Evolutionary conservation across 2,797 vertebrate genomes (phyloP), one percentile per base, ranked within the genome.

Genomic region (Nannoperca australis): DNA sequence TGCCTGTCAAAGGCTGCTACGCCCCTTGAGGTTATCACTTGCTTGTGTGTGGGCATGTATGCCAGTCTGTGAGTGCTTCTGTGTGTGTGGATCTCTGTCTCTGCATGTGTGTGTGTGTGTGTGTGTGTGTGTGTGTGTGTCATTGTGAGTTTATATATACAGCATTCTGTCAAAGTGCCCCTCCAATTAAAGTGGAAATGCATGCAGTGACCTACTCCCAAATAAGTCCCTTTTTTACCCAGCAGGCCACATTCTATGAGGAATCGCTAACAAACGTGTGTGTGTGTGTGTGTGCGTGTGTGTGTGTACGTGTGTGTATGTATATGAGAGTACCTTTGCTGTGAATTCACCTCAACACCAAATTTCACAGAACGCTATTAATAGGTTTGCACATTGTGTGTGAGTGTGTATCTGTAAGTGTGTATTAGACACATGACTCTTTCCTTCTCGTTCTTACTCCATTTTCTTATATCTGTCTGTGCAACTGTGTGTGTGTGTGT

Each of bases 201-300:
- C 86, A 94, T 92, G 86, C 91, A 90, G 90, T 93, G 92, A 94
- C 93, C 93, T 93, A 93, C 88, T 91, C 83, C 81, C 84, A 86
- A 92, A 92, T 92, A 85, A 92, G 89, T 83, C 58, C 44, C 50
- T 85, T 79, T 82, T 85, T 84, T 79, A 81, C 83, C 86, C 83
- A 9, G 65, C 82, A 85, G 81, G 77, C 81, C 81, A 77, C 79
- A 73, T 69, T 86, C 73, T 65, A 27, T 75, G 54, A 81, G 58
- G 78, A 74, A 76, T 71, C 13, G 18, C 82, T 80, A 86, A 88
- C 88, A 90, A 82, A 86, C 68, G 55, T 66, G 15, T 47, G 38
- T 51, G 61, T 82, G 32, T 64, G 53, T 58, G 66, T 65, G 32
- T 64, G 53, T 38, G n/a, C n/a, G 51, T 49, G 68, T 36, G 70